Conservation (phyloP, 2,888 invertebrate genomes). For the Acleris sparsana region DNA sequence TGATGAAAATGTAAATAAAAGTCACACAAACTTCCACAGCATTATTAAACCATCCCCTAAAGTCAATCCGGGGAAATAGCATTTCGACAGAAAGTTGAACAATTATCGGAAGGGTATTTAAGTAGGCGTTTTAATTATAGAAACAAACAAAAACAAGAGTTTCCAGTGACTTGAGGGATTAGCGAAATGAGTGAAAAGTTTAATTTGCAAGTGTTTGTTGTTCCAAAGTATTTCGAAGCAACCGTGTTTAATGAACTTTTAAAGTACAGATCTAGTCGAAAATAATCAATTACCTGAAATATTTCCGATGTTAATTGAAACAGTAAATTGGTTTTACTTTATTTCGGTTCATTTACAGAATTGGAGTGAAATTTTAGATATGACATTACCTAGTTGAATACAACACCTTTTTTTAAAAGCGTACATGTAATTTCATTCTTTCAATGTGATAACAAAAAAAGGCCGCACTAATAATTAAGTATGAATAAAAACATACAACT, state of each 20-base stretch:
- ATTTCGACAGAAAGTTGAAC: slow-evolving; percentile 60
- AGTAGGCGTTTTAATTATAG: slow-evolving; percentile 75
- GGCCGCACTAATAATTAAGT: no score
- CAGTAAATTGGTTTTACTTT: background rate
- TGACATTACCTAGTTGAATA: no score
- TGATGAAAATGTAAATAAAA: slow-evolving; percentile 1
- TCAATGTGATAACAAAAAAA: no score
- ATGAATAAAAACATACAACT: no score
- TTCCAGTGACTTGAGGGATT: slow-evolving; percentile 66
- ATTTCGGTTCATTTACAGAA: background rate
- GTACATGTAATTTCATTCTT: no score
- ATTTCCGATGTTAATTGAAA: background rate
- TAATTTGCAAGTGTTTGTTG: slow-evolving; percentile 59
- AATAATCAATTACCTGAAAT: slow-evolving; percentile 6
- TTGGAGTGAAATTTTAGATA: no score
- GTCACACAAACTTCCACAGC: slow-evolving; percentile 8
- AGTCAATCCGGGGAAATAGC: slow-evolving; percentile 59
- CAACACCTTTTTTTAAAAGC: no score
- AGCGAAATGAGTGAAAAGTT: slow-evolving; percentile 57
- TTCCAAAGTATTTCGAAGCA: slow-evolving; percentile 38
- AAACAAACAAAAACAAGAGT: slow-evolving; percentile 75
- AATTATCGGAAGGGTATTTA: slow-evolving; percentile 70
- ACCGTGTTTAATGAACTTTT: slow-evolving; percentile 45
- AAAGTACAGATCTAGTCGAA: slow-evolving; percentile 41
- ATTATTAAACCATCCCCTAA: slow-evolving; percentile 48